Conservation (phyloP, 2,113 vertebrate genomes). For the Peromyscus californicus region DNA sequence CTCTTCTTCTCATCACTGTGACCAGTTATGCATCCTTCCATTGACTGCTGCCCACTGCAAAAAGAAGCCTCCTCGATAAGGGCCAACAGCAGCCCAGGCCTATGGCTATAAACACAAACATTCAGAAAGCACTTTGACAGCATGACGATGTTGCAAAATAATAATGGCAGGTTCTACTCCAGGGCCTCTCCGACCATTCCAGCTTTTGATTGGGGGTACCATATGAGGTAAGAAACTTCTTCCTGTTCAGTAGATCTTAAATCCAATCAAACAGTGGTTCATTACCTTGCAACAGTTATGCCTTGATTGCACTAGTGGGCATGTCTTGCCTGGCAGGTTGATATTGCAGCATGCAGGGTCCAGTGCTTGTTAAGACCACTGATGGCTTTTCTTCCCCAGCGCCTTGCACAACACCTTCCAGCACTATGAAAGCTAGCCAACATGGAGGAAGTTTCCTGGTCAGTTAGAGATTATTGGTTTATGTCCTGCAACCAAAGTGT, state of each 20-base stretch:
- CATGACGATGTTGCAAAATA: background rate
- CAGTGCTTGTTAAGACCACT: background rate
- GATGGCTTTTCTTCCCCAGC: background rate
- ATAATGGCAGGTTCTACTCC: background rate
- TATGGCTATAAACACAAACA: background rate
- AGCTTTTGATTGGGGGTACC: background rate
- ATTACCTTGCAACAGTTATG: background rate
- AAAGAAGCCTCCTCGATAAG: background rate
- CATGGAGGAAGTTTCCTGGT: background rate
- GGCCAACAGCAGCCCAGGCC: background rate
- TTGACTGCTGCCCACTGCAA: background rate
- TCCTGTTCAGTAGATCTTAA: background rate
- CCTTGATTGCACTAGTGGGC: background rate
- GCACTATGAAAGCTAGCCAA: background rate
- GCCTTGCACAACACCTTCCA: background rate
- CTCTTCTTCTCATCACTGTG: background rate
- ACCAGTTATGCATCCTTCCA: background rate
- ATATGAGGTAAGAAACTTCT: background rate
- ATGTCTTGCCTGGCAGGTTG: background rate
- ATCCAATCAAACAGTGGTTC: background rate
- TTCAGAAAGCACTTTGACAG: background rate
- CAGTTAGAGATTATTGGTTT: background rate
- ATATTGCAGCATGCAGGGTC: background rate
- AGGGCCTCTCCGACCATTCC: too few relatives aligned
- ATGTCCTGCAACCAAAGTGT: background rate